Evolutionary conservation across 2,113 vertebrate genomes (phyloP), one percentile per base, ranked within the genome.

Genomic region (Syngnathoides biaculeatus): DNA sequence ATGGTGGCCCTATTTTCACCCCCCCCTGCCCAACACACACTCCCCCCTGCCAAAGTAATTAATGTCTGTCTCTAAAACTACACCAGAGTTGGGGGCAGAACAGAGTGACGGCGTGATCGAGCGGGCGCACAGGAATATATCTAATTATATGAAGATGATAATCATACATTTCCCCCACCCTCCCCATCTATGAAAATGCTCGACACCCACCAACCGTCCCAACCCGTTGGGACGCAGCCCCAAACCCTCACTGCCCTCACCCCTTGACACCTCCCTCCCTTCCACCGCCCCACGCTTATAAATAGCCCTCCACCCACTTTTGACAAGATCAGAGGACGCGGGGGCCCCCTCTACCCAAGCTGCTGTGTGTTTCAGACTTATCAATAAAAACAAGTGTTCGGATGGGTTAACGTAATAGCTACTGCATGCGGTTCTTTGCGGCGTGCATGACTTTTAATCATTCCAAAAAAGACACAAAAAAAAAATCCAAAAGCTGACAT

Each of bases 351-450:
- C 94, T 94, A 93, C 95, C 95, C 93, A 98, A 96, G 96, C 97
- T 99, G 97, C 97, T 99, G 95, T 98, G 95, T 98, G 97, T 98
- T 98, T 95, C 96, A 98, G 95, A 98, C 94, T 96, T 97, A 98
- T 57, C 55, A 57, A 57, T 57, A 95, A 62, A 43, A 95, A 93
- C 98, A 98, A 97, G 83, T 98, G 95, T 95, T 99, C 97, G 95
- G 93, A 96, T 97, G 95, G 95, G 98, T 96, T 95, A 97, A 95
- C 95, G 93, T 97, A 30, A 30, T 57, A 95, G 95, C 93, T 96
- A 96, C 96, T 95, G 97, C 96, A 98, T 99, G 97, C 96, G 75
- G 85, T 99, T 98, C 94, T 96, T 98, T 96, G 93, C 95, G 94
- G 96, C 90, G 93, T 96, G 95, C 96, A 97, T 98, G 96, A 96